These are phyloP conservation scores for Priocnemis perturbator DNA, from an alignment of 2,888 invertebrate species.

Conservation along the genomic window DNA sequence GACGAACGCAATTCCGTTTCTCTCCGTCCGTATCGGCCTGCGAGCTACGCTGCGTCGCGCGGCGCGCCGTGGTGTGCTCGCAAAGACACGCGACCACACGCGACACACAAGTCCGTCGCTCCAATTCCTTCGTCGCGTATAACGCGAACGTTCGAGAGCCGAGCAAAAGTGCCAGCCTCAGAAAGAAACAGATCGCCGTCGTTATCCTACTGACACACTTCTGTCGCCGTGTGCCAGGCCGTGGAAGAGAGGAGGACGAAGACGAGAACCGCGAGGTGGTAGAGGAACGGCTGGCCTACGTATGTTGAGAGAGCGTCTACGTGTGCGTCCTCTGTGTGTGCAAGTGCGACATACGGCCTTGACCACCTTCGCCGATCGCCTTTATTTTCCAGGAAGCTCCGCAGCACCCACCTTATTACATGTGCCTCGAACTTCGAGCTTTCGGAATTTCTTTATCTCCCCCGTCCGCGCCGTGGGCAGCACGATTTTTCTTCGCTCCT, in stretches of 20 bases:
- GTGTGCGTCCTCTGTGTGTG: neutral
- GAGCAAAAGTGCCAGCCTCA: slow-evolving; percentile 42
- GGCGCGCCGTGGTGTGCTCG: neutral
- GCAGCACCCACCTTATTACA: neutral
- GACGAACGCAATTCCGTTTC: too few relatives aligned
- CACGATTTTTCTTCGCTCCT: too few relatives aligned
- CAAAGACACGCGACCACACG: too few relatives aligned
- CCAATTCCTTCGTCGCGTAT: slow-evolving; percentile 37
- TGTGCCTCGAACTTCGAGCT: too few relatives aligned
- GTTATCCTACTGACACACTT: slow-evolving; percentile 68
- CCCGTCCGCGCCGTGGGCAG: too few relatives aligned
- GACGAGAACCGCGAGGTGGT: neutral
- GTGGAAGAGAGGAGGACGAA: neutral
- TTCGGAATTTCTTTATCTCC: too few relatives aligned
- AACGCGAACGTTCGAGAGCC: slow-evolving; percentile 28
- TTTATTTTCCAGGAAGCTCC: slow-evolving; percentile 28
- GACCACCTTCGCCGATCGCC: slow-evolving; percentile 40
- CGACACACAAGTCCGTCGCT: slow-evolving; percentile 19
- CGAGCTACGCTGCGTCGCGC: too few relatives aligned
- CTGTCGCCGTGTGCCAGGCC: slow-evolving; percentile 11
- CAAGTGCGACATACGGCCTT: slow-evolving; percentile 33
- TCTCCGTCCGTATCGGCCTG: too few relatives aligned
- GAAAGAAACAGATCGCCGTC: slow-evolving; percentile 47
- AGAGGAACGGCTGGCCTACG: neutral
- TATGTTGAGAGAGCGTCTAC: neutral